Percentiles rank a stretch among this genome's conserved stretches.
phyloP scores from a whole-genome alignment of 2,113 vertebrate species.

The Eolophus roseicapilla region DNA sequence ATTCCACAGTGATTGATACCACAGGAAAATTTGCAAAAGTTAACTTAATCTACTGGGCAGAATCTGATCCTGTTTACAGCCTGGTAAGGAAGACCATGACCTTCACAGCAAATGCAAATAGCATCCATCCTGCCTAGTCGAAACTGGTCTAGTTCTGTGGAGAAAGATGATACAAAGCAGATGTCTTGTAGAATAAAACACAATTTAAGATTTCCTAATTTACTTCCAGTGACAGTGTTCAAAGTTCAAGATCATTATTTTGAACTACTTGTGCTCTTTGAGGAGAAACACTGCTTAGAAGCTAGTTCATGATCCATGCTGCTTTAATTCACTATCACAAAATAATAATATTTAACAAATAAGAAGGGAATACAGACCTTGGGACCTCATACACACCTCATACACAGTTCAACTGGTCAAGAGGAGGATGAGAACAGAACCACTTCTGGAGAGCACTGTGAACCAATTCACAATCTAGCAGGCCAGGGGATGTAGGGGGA shows the following conservation, averaged over 20 bases:
- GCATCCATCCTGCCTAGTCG: neutral
- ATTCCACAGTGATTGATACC: neutral
- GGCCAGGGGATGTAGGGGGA: rapidly evolving
- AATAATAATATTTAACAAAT: neutral
- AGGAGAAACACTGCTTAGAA: neutral
- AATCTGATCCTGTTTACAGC: neutral
- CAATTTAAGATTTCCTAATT: neutral
- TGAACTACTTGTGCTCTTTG: neutral
- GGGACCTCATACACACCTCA: neutral
- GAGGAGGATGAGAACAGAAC: neutral
- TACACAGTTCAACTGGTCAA: neutral
- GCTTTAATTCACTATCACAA: neutral
- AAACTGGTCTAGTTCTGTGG: neutral
- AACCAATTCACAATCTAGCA: neutral
- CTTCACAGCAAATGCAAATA: neutral
- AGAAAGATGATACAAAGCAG: neutral
- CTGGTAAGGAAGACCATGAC: neutral
- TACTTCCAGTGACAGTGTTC: neutral
- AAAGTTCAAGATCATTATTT: neutral
- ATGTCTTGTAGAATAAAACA: rapidly evolving
- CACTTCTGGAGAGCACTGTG: neutral
- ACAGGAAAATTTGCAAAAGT: neutral
- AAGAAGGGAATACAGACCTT: neutral
- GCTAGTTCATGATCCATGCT: neutral
- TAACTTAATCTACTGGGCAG: neutral